These are phyloP conservation scores for Tamandua tetradactyla DNA, from an alignment of 2,797 vertebrate genomes.

Conservation along the genomic window DNA sequence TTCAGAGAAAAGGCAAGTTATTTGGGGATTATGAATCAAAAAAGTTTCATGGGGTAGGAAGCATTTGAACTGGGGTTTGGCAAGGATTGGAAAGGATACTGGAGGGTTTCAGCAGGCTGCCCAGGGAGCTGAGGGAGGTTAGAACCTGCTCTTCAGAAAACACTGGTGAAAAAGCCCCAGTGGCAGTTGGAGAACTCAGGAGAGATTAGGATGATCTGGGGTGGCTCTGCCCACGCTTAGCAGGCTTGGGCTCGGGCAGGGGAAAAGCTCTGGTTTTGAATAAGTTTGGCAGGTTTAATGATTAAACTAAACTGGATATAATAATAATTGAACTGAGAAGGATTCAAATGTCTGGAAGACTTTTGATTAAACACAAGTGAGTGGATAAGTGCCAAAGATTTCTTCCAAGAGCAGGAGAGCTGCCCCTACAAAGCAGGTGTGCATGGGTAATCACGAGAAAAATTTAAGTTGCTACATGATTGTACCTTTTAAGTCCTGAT, in stretches of 20 bases:
- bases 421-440: background rate
- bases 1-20: background rate
- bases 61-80: background rate
- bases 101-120: background rate
- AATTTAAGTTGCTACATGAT: background rate
- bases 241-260: background rate
- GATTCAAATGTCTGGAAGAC: background rate
- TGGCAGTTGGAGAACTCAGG: background rate
- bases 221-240: background rate
- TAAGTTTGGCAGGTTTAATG: background rate
- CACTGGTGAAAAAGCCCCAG: background rate
- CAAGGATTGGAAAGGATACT: constrained; percentile 42
- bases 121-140: background rate
- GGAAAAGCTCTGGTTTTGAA: background rate
- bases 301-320: background rate
- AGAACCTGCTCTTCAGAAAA: background rate
- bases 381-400: background rate
- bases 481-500: background rate
- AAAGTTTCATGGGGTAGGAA: background rate
- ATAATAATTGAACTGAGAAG: background rate
- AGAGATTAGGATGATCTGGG: background rate
- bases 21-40: constrained; percentile 2
- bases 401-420: background rate
- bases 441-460: background rate
- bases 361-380: background rate